These are phyloP conservation scores for Euplexia lucipara DNA, from an alignment of 2,888 invertebrate genomes.

Conservation along the genomic window DNA sequence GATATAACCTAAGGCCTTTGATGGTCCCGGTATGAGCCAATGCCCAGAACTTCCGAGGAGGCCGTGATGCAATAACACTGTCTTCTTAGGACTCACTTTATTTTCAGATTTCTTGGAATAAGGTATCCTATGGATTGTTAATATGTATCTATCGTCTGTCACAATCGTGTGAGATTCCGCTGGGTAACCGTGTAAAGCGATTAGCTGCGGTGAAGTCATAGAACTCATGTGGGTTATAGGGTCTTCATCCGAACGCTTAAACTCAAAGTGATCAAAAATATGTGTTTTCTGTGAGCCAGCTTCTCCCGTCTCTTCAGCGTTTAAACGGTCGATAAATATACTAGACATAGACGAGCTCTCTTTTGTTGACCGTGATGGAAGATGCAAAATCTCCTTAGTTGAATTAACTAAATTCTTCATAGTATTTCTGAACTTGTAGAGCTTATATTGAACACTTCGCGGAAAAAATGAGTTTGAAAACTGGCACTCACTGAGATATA, in stretches of 20 bases:
- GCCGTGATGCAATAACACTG: conserved; percentile 95
- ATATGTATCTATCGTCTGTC: conserved; percentile 96
- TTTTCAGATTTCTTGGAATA: conserved; percentile 81
- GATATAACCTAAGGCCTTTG: conserved; percentile 92
- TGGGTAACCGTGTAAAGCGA: conserved; percentile 92
- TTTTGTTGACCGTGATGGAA: too few relatives aligned
- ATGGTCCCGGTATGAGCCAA: conserved; percentile 93
- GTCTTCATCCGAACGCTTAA: conserved; percentile 76
- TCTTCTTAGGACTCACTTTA: conserved; percentile 79
- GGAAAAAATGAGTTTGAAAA: conserved; percentile 79
- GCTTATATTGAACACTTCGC: conserved; percentile 74
- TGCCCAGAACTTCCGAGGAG: conserved; percentile 94
- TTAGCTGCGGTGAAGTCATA: conserved; percentile 84
- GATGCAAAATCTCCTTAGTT: too few relatives aligned
- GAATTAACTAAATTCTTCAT: conserved; percentile 76
- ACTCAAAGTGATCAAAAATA: conserved; percentile 78
- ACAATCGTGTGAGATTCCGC: conserved; percentile 93
- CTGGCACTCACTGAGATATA: conserved; percentile 74
- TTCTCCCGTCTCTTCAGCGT: too few relatives aligned
- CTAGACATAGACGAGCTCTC: too few relatives aligned
- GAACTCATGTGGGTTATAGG: conserved; percentile 82
- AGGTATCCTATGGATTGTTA: conserved; percentile 96
- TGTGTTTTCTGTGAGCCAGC: conserved; percentile 69
- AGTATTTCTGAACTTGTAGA: conserved; percentile 82
- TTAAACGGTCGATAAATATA: too few relatives aligned